Conservation (phyloP, 2,888 invertebrate genomes). For the Oscheius sp. region DNA sequence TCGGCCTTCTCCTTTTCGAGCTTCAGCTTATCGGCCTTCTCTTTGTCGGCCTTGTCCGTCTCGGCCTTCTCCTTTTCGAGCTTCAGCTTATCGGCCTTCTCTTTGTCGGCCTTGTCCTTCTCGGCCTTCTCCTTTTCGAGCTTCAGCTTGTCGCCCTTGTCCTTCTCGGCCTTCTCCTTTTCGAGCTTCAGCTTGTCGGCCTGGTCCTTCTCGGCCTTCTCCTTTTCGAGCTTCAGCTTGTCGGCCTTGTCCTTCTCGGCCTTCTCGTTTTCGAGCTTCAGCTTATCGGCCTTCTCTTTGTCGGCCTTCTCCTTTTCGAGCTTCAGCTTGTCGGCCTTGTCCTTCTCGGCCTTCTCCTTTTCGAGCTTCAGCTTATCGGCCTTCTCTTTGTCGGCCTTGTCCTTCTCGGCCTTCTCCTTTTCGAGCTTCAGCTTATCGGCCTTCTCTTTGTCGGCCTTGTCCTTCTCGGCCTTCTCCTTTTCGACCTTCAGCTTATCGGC, state of each 20-base stretch:
- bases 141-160: slow-evolving; percentile 18
- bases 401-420: slow-evolving; percentile 25
- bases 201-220: slow-evolving; percentile 21
- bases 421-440: slow-evolving; percentile 13
- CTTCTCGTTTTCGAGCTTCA: slow-evolving; percentile 10
- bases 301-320: slow-evolving; percentile 25
- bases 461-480: slow-evolving; percentile 23
- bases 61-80: slow-evolving; percentile 11
- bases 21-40: slow-evolving; percentile 9
- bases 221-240: slow-evolving; percentile 19
- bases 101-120: slow-evolving; percentile 13
- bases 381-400: slow-evolving; percentile 18
- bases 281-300: slow-evolving; percentile 22
- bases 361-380: slow-evolving; percentile 16
- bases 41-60: slow-evolving; percentile 23
- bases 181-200: slow-evolving; percentile 13
- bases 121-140: slow-evolving; percentile 24
- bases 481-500: slow-evolving; percentile 21
- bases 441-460: slow-evolving; percentile 20
- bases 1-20: slow-evolving; percentile 20
- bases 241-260: slow-evolving; percentile 23
- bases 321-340: slow-evolving; percentile 15
- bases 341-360: slow-evolving; percentile 23
- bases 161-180: slow-evolving; percentile 17
- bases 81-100: slow-evolving; percentile 20